These are phyloP conservation scores for Aphelenchoides fujianensis DNA, from an alignment of 1,140 invertebrate genomes.

Conservation along the genomic window DNA sequence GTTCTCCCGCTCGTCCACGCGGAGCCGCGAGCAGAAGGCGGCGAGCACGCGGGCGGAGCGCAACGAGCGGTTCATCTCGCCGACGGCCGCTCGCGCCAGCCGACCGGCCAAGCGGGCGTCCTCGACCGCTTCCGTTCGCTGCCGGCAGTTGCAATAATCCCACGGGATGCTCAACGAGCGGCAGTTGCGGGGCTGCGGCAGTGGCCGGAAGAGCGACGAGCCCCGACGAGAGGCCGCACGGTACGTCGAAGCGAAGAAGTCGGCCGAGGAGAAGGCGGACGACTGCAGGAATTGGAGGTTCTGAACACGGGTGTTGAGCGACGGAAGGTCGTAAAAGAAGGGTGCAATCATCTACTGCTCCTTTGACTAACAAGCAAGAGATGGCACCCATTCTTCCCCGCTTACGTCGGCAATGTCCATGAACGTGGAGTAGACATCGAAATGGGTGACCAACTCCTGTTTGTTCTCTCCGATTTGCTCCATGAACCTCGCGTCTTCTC, in stretches of 20 bases:
- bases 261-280: not conserved
- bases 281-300: not conserved
- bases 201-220: not conserved
- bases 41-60: not conserved
- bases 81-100: not conserved
- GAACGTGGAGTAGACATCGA: slow-evolving; percentile 38
- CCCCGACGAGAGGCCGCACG: not conserved
- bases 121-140: not conserved
- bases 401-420: slow-evolving; percentile 32
- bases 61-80: not conserved
- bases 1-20: not conserved
- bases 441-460: slow-evolving; percentile 36
- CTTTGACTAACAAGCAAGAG: no score
- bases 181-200: slow-evolving; percentile 13
- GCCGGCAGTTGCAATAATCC: slow-evolving; percentile 7
- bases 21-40: not conserved
- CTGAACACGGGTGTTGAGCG: no score
- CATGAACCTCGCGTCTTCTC: slow-evolving; percentile 21
- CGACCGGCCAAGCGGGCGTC: not conserved
- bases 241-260: not conserved
- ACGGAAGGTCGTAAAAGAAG: no score
- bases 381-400: not conserved
- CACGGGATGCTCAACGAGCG: not conserved
- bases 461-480: slow-evolving; percentile 25
- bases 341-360: no score